phyloP scores from a whole-genome alignment of 2,797 vertebrate genomes.

The Channallabes apus region DNA sequence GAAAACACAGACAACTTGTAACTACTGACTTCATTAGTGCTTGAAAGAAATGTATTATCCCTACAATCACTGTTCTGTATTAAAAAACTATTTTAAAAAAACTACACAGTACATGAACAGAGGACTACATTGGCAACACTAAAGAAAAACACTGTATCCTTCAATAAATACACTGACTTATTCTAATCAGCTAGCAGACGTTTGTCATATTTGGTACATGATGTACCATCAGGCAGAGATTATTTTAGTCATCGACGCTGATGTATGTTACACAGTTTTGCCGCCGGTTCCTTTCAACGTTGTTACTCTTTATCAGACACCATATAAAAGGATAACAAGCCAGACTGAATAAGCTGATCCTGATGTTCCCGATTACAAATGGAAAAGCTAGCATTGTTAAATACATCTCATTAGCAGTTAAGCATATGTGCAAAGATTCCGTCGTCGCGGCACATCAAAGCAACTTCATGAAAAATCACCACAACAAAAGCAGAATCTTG shows the following conservation, averaged over 20 bases:
- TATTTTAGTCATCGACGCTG: slow-evolving; percentile 18
- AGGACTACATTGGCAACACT: neutral
- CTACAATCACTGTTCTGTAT: neutral
- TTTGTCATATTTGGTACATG: neutral
- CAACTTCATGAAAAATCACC: slow-evolving; percentile 47
- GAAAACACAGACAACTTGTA: neutral
- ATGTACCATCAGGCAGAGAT: neutral
- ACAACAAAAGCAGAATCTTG: slow-evolving; percentile 60
- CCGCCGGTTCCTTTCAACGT: slow-evolving; percentile 31
- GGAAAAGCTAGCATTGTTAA: slow-evolving; percentile 49
- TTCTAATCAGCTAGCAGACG: neutral
- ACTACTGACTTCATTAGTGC: neutral
- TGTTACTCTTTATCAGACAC: slow-evolving; percentile 38
- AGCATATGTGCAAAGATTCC: slow-evolving; percentile 57
- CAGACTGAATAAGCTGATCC: slow-evolving; percentile 40
- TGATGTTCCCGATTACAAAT: slow-evolving; percentile 55
- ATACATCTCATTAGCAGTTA: slow-evolving; percentile 58
- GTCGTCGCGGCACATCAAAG: slow-evolving; percentile 59
- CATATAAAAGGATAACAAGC: slow-evolving; percentile 45
- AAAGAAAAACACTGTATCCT: neutral
- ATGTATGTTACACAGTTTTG: slow-evolving; percentile 17
- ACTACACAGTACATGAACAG: neutral
- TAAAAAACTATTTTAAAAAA: neutral
- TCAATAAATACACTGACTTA: neutral
- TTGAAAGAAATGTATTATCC: neutral